Conservation (phyloP, 2,797 vertebrate genomes). For the Caiman crocodilus region DNA sequence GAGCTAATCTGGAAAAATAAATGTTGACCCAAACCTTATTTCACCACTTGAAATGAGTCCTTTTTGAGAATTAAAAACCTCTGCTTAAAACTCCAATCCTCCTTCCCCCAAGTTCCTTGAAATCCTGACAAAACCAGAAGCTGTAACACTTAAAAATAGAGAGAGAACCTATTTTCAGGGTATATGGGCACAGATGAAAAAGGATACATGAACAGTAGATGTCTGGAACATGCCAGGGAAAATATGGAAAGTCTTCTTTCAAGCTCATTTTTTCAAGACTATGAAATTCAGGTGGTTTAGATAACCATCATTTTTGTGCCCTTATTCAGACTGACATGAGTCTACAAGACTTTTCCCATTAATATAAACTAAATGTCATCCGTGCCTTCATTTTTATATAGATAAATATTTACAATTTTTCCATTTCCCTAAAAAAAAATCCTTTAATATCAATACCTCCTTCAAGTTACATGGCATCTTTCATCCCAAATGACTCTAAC, state of each 20-base stretch:
- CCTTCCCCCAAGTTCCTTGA: too few relatives aligned
- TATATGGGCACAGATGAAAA: not conserved
- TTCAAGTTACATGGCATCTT: not conserved
- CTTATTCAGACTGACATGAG: not conserved
- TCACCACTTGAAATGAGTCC: not conserved
- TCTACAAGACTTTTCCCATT: constrained; percentile 24
- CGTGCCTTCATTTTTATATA: constrained; percentile 14
- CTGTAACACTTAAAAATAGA: not conserved
- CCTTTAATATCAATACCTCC: not conserved
- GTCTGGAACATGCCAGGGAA: constrained; percentile 26
- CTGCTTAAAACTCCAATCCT: too few relatives aligned
- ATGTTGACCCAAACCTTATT: not conserved
- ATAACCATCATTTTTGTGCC: not conserved
- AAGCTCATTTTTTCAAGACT: not conserved
- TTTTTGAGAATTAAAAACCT: not conserved
- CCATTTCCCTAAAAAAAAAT: constrained; percentile 1
- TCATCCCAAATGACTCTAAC: constrained; percentile 14
- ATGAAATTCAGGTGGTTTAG: constrained; percentile 10
- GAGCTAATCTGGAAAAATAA: not conserved
- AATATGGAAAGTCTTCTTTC: not conserved
- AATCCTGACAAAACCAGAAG: not conserved
- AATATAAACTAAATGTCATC: constrained; percentile 18
- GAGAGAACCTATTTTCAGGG: not conserved
- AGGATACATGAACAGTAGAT: not conserved
- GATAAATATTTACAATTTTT: constrained; percentile 19